phyloP scores from a whole-genome alignment of 1,140 invertebrate genomes.

The Polypedilum pembai region DNA sequence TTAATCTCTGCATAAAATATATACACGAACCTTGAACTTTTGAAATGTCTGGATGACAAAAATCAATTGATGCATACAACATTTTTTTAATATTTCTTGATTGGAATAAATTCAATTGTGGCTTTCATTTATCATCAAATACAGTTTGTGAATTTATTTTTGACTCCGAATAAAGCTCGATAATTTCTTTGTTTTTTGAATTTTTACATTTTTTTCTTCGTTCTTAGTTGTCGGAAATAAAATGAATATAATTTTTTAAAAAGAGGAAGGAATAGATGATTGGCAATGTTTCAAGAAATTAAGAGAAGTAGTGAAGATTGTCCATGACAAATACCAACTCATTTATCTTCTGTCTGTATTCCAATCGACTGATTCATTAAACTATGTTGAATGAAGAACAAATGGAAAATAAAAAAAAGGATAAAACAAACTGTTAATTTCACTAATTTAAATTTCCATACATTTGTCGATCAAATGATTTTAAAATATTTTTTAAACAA shows the following conservation, averaged over 20 bases:
- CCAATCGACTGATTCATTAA: background rate
- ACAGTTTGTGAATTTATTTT: background rate
- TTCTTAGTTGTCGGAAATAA: background rate
- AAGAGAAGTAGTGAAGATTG: background rate
- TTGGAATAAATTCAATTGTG: too few relatives aligned
- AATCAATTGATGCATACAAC: background rate
- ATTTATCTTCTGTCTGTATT: background rate
- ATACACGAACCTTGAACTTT: background rate
- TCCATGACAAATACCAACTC: background rate
- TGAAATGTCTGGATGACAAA: background rate
- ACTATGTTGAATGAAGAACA: too few relatives aligned
- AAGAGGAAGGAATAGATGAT: background rate
- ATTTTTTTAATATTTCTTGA: too few relatives aligned
- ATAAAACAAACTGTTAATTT: too few relatives aligned
- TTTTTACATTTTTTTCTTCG: slow-evolving; percentile 22
- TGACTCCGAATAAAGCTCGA: slow-evolving; percentile 11
- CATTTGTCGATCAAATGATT: too few relatives aligned
- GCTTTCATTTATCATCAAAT: background rate
- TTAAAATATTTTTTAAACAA: too few relatives aligned
- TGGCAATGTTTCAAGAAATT: slow-evolving; percentile 17
- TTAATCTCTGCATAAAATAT: too few relatives aligned
- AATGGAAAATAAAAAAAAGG: too few relatives aligned
- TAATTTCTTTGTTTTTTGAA: slow-evolving; percentile 17
- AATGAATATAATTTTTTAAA: too few relatives aligned
- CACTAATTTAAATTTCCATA: too few relatives aligned